Percentiles rank a stretch among this genome's conserved stretches.
phyloP scores from a whole-genome alignment of 2,113 vertebrate species.

The Solea solea region DNA sequence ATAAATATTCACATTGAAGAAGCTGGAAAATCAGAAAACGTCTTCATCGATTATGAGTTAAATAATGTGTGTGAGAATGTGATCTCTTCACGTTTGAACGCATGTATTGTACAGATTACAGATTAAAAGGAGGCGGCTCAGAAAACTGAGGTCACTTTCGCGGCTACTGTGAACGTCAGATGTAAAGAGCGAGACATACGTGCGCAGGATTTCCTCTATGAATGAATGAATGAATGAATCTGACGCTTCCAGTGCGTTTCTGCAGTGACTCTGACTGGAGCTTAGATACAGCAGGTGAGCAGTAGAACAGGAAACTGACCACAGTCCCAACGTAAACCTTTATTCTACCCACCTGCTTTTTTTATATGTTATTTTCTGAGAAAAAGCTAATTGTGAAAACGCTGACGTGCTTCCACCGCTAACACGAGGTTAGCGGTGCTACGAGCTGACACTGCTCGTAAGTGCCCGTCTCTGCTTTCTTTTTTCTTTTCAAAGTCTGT shows the following conservation, averaged over 20 bases:
- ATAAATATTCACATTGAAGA: too few relatives aligned
- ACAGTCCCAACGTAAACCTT: slow-evolving; percentile 62
- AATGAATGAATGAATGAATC: background rate
- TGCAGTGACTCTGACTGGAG: slow-evolving; percentile 29
- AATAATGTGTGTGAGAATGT: too few relatives aligned
- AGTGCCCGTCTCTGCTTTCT: slow-evolving; percentile 69
- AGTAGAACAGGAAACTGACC: slow-evolving; percentile 52
- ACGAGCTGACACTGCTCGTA: slow-evolving; percentile 35
- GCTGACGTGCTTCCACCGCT: slow-evolving; percentile 12
- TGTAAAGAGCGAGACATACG: background rate
- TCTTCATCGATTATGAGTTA: too few relatives aligned
- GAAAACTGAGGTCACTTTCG: too few relatives aligned
- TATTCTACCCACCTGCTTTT: background rate
- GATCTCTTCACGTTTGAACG: too few relatives aligned
- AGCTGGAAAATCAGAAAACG: too few relatives aligned
- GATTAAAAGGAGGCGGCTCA: too few relatives aligned
- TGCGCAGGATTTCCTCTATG: background rate
- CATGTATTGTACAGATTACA: too few relatives aligned
- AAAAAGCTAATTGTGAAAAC: slow-evolving; percentile 71
- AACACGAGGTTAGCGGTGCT: slow-evolving; percentile 5
- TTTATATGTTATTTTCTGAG: slow-evolving; percentile 50
- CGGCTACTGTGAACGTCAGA: background rate
- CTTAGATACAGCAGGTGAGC: slow-evolving; percentile 46
- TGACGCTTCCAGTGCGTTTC: slow-evolving; percentile 68
- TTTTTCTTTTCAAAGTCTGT: slow-evolving; percentile 58